phyloP scores from a whole-genome alignment of 2,888 invertebrate species.

The Lydus trimaculatus region DNA sequence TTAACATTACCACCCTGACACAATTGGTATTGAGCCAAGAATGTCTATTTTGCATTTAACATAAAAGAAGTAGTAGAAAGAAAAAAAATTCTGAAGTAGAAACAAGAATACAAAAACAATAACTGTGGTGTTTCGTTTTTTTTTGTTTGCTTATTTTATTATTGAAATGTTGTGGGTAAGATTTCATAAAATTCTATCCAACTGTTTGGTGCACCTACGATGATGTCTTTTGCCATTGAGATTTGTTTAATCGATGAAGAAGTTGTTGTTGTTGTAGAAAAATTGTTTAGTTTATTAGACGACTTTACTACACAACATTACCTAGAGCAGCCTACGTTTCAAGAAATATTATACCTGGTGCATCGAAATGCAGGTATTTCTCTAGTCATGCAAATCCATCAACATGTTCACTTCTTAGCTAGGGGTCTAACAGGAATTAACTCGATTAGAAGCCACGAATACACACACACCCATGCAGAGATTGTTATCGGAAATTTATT shows the following conservation, averaged over 20 bases:
- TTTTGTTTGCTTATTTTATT: too few relatives aligned
- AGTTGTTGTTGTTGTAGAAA: neutral
- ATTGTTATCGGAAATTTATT: neutral
- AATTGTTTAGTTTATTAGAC: neutral
- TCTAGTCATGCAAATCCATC: neutral
- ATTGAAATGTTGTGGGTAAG: neutral
- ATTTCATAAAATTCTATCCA: neutral
- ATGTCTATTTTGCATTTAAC: conserved; percentile 3
- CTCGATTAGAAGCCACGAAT: neutral
- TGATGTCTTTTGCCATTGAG: neutral
- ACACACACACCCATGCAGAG: too few relatives aligned
- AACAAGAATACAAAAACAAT: neutral
- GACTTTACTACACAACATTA: neutral
- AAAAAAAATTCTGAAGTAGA: neutral
- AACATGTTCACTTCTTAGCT: neutral
- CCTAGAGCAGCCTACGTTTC: neutral
- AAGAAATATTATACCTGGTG: neutral
- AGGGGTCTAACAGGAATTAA: neutral
- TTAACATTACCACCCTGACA: conserved; percentile 3
- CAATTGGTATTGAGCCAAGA: neutral
- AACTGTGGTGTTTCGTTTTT: too few relatives aligned
- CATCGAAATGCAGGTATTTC: neutral
- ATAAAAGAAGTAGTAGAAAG: neutral
- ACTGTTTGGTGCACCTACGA: neutral
- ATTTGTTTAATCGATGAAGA: neutral